Evolutionary conservation across 2,888 invertebrate species (phyloP), one percentile per base, ranked within the genome.

Genomic region (Metacarcinus magister): DNA sequence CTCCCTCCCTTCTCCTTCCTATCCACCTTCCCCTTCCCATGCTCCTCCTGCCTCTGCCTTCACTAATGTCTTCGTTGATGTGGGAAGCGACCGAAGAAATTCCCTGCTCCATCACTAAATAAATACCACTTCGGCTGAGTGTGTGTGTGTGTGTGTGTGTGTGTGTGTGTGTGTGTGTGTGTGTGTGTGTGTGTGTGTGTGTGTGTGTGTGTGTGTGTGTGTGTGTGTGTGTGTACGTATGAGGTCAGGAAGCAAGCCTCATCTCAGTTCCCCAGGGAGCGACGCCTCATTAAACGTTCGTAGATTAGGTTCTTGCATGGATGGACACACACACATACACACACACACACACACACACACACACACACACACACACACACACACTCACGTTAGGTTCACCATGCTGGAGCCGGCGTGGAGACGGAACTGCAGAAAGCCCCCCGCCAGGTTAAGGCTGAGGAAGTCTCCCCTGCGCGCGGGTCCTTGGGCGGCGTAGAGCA

Each of bases 361-460:
- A 54, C 54, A 54, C 54, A 67, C 67, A 67, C 67, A 67, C 67
- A 67, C 67, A 23, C 67, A 67, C 67, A 67, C 67, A 23, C 67
- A 67, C 67, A 93, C 97, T 97, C 92, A 97, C 97, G 95, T 96
- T 32, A 97, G 92, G 92, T 97, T 97, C n/a, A 98, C 98, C 32
- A 98, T 97, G 82, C 99, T 99, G 97, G 99, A 99, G 96, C 99
- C 99, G 97, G 99, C 98, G 98, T 99, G 99, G 98, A 98, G 99
- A 97, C 98, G 98, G 98, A 99, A 99, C 98, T 99, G 98, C 97
- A 99, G 98, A 97, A 98, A 98, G 97, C 99, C 98, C 97, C 98
- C 98, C 97, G 98, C 98, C 97, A 99, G 98, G 97, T 98, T 98
- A 97, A 99, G 98, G 97, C 98, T 98, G 97, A 99, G 98, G 97